Percentiles rank a stretch among this genome's conserved stretches.
phyloP scores from a whole-genome alignment of 1,140 invertebrate species.

The Nautilus pompilius region DNA sequence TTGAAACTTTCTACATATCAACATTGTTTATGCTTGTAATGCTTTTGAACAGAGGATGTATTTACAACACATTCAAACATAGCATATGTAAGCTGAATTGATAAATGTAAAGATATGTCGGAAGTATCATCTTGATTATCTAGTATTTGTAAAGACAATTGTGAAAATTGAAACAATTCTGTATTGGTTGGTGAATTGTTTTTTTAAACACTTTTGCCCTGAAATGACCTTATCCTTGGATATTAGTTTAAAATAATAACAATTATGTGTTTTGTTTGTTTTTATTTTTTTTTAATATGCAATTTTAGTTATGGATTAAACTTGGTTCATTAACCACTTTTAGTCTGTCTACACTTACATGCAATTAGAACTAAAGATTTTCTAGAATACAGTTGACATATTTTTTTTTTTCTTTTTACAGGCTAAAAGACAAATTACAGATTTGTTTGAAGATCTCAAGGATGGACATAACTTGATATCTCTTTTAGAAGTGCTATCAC shows the following conservation, averaged over 20 bases:
- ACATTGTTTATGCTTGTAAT: too few species aligned
- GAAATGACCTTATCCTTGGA: background rate
- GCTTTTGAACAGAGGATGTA: too few species aligned
- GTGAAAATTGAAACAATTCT: too few species aligned
- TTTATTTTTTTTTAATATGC: background rate
- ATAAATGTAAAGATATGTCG: too few species aligned
- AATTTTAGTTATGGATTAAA: background rate
- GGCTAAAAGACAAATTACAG: constrained; percentile 61
- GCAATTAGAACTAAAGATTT: background rate
- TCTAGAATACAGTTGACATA: background rate
- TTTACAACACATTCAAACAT: too few species aligned
- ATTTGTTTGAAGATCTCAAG: constrained; percentile 80
- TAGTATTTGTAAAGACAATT: too few species aligned
- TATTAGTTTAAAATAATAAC: background rate
- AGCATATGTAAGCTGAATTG: too few species aligned
- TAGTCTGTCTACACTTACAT: background rate
- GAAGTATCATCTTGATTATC: too few species aligned
- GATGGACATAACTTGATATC: constrained; percentile 84
- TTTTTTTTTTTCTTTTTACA: constrained; percentile 16
- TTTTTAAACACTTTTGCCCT: too few species aligned
- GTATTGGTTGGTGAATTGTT: too few species aligned
- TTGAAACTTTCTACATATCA: too few species aligned
- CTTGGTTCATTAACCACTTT: too few species aligned
- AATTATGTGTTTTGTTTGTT: background rate
- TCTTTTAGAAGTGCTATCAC: constrained; percentile 81